These are phyloP conservation scores for Chelonoidis abingdonii DNA, from an alignment of 2,113 vertebrate species.

Conservation along the genomic window DNA sequence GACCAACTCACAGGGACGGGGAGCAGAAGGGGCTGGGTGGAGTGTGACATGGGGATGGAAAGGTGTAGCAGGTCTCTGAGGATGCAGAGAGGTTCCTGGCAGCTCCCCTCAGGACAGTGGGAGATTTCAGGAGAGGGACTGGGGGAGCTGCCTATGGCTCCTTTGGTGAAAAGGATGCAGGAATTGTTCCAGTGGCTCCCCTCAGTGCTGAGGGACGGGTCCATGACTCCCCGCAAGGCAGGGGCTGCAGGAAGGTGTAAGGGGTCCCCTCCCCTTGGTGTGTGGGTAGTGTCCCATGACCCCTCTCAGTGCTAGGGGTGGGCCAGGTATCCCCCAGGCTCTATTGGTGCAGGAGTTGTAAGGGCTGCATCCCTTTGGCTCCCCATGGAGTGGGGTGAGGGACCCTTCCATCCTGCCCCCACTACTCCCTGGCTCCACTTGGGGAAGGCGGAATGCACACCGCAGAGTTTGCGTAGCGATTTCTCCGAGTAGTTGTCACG, in stretches of 20 bases:
- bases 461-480: conserved; percentile 93
- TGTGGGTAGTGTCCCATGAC: fast-evolving
- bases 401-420: neutral
- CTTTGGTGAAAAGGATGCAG: neutral
- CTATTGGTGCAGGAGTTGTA: neutral
- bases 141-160: neutral
- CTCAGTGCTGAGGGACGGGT: neutral
- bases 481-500: conserved; percentile 97
- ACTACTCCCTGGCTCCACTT: neutral
- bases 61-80: neutral
- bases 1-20: neutral
- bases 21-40: neutral
- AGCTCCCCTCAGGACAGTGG: neutral
- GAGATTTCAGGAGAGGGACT: neutral
- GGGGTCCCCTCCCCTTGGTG: neutral
- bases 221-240: neutral
- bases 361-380: neutral
- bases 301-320: fast-evolving
- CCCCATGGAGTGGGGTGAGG: neutral
- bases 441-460: conserved; percentile 71
- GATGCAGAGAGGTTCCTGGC: neutral
- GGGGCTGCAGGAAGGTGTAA: neutral
- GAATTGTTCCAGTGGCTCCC: neutral
- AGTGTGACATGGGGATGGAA: neutral
- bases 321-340: neutral